Conservation (phyloP, 2,797 vertebrate species). For the Acomys russatus region DNA sequence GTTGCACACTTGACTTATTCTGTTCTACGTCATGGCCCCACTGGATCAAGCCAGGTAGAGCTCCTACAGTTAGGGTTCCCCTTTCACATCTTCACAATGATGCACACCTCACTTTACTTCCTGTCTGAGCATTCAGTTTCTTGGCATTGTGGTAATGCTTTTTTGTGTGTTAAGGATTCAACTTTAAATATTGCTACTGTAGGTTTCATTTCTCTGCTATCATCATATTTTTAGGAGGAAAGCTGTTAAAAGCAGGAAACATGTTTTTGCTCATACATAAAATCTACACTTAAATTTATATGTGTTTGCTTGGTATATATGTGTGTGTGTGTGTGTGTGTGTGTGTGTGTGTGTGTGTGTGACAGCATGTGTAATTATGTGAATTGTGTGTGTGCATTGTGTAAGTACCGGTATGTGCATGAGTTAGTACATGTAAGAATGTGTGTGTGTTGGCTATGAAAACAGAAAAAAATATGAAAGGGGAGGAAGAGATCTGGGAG, state of each 20-base stretch:
- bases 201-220: slow-evolving; percentile 33
- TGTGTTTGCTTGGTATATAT: neutral
- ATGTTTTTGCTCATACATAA: neutral
- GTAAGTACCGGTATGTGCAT: neutral
- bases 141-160: neutral
- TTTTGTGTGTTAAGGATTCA: neutral
- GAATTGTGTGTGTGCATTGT: neutral
- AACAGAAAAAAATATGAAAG: neutral
- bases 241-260: neutral
- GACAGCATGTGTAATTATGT: too few relatives aligned
- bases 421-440: neutral
- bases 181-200: slow-evolving; percentile 35
- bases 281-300: neutral
- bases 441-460: neutral
- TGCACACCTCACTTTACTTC: neutral
- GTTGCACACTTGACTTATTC: neutral
- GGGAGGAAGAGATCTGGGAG: neutral
- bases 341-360: neutral
- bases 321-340: neutral
- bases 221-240: neutral
- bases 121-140: slow-evolving; percentile 19
- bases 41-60: neutral
- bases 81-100: neutral
- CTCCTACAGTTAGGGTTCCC: neutral
- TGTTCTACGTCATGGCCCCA: neutral